Evolutionary conservation across 2,888 invertebrate species (phyloP).

Genomic region (Xestoiulus laeticollis): DNA sequence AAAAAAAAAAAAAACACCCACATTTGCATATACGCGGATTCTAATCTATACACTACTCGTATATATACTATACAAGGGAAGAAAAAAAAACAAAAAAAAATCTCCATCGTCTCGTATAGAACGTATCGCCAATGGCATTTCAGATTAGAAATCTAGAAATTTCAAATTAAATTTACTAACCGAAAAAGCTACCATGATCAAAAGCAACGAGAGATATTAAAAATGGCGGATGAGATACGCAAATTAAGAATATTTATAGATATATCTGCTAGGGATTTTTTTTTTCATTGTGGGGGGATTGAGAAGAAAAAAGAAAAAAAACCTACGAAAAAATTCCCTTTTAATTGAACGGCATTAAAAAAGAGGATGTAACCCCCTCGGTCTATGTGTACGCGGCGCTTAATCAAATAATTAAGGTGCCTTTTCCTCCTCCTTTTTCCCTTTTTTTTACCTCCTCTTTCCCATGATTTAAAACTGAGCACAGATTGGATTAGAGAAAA

Average conservation of each 20-base stretch:
- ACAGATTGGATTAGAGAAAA: not conserved
- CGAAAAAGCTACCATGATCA: not conserved
- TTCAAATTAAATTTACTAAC: constrained; percentile 12
- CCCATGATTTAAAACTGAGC: not conserved
- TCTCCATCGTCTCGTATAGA: not conserved
- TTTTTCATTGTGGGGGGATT: not conserved
- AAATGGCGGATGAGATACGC: not conserved
- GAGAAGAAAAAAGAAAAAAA: no score
- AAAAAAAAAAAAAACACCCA: not conserved
- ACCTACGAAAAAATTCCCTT: not conserved
- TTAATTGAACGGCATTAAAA: constrained; percentile 2
- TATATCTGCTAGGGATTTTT: not conserved
- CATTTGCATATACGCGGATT: not conserved
- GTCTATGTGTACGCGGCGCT: not conserved
- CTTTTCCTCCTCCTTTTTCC: not conserved
- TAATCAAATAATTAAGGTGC: constrained; percentile 10
- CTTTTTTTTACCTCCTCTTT: not conserved
- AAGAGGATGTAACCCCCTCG: not conserved
- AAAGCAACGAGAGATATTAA: constrained; percentile 4
- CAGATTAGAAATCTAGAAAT: constrained; percentile 12
- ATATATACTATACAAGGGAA: not conserved
- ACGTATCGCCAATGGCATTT: not conserved
- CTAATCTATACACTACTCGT: not conserved
- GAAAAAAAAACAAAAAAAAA: not conserved
- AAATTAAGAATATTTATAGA: not conserved